Conservation (phyloP, 2,888 invertebrate species). For the Caenorhabditis imperialis region DNA sequence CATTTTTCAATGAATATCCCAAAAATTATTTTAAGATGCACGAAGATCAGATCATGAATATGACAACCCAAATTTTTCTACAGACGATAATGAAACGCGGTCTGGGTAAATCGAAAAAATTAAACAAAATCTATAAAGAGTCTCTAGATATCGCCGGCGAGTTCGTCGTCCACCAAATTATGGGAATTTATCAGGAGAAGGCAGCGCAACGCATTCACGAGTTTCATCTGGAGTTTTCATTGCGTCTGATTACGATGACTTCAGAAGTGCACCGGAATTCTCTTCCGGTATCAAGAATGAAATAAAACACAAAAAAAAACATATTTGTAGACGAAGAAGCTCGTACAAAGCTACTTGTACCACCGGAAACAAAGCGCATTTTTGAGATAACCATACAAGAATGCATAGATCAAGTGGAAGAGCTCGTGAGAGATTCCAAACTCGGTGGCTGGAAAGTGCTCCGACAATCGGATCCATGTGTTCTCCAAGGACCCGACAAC, state of each 20-base stretch:
- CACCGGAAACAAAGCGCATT: constrained; percentile 45
- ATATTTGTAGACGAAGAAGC: constrained; percentile 46
- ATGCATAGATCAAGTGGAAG: constrained; percentile 46
- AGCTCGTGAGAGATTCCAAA: constrained; percentile 47
- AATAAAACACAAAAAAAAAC: not conserved
- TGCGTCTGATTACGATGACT: constrained; percentile 60
- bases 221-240: constrained; percentile 36
- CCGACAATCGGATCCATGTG: constrained; percentile 27
- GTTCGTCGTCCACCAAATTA: constrained; percentile 23
- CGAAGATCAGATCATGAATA: constrained; percentile 7
- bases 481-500: constrained; percentile 61
- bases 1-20: constrained; percentile 1
- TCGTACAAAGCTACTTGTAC: constrained; percentile 36
- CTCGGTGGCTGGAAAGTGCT: constrained; percentile 61
- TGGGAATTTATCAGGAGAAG: constrained; percentile 10
- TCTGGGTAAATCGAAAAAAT: constrained; percentile 6
- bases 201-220: constrained; percentile 17
- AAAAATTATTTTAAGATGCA: constrained; percentile 1
- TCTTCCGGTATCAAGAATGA: constrained; percentile 52
- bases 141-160: constrained; percentile 21
- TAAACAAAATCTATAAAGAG: constrained; percentile 11
- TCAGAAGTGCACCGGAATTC: constrained; percentile 57
- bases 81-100: constrained; percentile 39
- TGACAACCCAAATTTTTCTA: constrained; percentile 33
- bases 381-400: constrained; percentile 48